Conservation (phyloP, 2,888 invertebrate species). For the Agonopterix subpropinquella region DNA sequence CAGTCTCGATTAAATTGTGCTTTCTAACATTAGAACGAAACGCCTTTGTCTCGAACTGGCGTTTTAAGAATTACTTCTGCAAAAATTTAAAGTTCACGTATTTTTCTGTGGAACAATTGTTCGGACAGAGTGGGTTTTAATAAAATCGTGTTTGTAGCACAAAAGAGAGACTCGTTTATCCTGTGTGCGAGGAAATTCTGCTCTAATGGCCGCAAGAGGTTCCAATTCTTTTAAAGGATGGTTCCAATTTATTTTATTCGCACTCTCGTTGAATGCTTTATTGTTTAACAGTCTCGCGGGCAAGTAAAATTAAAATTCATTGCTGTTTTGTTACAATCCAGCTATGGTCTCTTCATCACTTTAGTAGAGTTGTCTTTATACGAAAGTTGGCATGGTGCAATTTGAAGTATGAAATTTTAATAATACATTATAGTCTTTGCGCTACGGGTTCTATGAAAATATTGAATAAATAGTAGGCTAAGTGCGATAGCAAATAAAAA, state of each 20-base stretch:
- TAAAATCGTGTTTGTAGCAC: slow-evolving; percentile 14
- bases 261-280: not conserved
- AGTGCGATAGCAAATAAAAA: no score
- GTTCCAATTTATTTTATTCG: slow-evolving; percentile 13
- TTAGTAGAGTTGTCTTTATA: no score
- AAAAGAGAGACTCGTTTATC: slow-evolving; percentile 9
- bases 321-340: no score
- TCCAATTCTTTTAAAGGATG: slow-evolving; percentile 13
- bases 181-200: not conserved
- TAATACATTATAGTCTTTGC: no score
- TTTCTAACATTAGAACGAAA: not conserved
- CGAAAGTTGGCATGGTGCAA: no score
- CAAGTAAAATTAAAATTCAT: no score
- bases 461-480: no score
- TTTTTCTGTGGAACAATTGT: slow-evolving; percentile 10
- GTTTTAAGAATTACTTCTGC: not conserved
- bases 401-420: no score
- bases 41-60: not conserved
- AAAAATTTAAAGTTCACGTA: slow-evolving; percentile 8
- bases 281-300: not conserved
- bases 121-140: slow-evolving; percentile 13
- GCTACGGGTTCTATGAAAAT: no score
- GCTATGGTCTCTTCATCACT: no score
- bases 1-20: not conserved
- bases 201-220: slow-evolving; percentile 10